Evolutionary conservation across 2,797 vertebrate genomes (phyloP).

Genomic region (Synaphobranchus kaupii): DNA sequence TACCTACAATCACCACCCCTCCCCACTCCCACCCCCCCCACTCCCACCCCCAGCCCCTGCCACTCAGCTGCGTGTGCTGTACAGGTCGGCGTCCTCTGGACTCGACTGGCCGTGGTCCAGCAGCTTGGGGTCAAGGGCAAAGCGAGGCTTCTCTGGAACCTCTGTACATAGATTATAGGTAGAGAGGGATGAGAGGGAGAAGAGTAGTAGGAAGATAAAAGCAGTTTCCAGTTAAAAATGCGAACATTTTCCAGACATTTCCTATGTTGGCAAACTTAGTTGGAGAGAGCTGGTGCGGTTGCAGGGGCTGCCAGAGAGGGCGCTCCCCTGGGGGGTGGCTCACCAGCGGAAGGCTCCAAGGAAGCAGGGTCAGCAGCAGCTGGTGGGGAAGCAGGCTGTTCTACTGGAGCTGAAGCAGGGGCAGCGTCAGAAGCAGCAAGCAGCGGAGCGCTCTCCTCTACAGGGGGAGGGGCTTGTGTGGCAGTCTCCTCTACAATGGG

Average conservation of each 20-base stretch:
- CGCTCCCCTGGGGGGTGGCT: background rate
- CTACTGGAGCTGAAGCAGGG: conserved; percentile 43
- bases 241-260: background rate
- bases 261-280: background rate
- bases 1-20: background rate
- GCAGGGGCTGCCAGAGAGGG: background rate
- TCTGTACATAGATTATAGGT: conserved; percentile 49
- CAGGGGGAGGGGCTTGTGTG: conserved; percentile 28
- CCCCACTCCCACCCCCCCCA: background rate
- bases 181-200: background rate
- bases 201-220: background rate
- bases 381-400: conserved; percentile 5
- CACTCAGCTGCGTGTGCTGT: conserved; percentile 76
- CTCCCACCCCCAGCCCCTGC: background rate
- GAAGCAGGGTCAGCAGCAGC: conserved; percentile 1
- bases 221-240: background rate
- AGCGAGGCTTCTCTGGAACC: conserved; percentile 51
- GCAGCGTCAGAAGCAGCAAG: conserved; percentile 48
- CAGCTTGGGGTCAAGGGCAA: conserved; percentile 67
- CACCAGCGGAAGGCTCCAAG: background rate
- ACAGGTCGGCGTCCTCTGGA: conserved; percentile 78
- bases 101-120: conserved; percentile 74
- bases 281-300: background rate
- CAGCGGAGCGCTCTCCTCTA: conserved; percentile 49
- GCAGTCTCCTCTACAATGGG: background rate